These are phyloP conservation scores for Eledona agricola DNA, from an alignment of 2,888 invertebrate genomes.

Conservation along the genomic window DNA sequence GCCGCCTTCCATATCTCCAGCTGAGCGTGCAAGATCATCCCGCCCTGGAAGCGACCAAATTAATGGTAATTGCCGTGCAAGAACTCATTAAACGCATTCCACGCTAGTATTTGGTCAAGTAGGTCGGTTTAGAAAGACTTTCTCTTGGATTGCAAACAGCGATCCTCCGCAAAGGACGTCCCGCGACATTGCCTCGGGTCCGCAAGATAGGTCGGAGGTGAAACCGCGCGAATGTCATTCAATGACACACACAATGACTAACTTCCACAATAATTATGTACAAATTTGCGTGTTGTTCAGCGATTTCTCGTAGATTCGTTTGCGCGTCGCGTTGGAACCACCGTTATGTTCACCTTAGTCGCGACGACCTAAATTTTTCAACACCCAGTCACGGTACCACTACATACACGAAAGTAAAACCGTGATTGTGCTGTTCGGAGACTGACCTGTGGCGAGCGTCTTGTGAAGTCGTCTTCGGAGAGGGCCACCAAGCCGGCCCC, in stretches of 20 bases:
- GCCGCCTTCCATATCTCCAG: conserved; percentile 93
- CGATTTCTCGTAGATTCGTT: conserved; percentile 12
- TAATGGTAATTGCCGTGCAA: conserved; percentile 28
- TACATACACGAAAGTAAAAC: conserved; percentile 30
- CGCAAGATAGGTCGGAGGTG: not conserved
- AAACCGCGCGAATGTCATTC: conserved; percentile 4
- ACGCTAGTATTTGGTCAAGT: conserved; percentile 50
- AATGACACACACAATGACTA: conserved; percentile 22
- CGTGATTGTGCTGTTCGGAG: not conserved
- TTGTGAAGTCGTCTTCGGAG: conserved; percentile 86
- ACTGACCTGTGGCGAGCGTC: conserved; percentile 81
- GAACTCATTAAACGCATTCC: conserved; percentile 48
- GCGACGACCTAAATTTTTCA: conserved; percentile 37
- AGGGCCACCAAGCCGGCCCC: conserved; percentile 80
- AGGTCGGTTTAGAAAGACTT: conserved; percentile 54
- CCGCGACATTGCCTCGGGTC: conserved; percentile 53
- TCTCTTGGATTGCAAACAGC: conserved; percentile 47
- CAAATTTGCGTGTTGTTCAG: conserved; percentile 1
- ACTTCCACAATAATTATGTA: conserved; percentile 19
- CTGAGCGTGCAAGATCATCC: conserved; percentile 85
- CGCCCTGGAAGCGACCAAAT: conserved; percentile 69
- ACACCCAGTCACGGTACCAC: conserved; percentile 5
- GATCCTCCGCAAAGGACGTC: conserved; percentile 49
- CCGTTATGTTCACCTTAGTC: conserved; percentile 42
- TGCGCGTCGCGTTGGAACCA: conserved; percentile 28